phyloP scores from a whole-genome alignment of 2,888 invertebrate species.

The Hyles lineata region DNA sequence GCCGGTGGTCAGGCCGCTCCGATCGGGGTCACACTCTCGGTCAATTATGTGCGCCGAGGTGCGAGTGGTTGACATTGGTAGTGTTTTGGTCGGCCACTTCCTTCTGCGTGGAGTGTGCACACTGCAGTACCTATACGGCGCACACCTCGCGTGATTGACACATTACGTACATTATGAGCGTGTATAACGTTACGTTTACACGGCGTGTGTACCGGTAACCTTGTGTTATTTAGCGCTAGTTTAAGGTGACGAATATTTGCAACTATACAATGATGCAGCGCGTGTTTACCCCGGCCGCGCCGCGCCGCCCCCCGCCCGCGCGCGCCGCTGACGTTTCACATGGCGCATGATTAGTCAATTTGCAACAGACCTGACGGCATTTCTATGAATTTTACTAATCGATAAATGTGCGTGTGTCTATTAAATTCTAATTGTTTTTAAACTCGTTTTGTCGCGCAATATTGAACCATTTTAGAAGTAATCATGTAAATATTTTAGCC shows the following conservation, averaged over 20 bases:
- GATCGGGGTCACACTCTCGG: constrained; percentile 58
- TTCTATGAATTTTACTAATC: not conserved
- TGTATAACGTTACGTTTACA: constrained; percentile 49
- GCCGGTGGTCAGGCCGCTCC: constrained; percentile 38
- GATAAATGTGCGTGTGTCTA: constrained; percentile 9
- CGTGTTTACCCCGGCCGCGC: constrained; percentile 30
- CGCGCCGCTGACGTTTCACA: constrained; percentile 8
- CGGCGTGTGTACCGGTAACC: constrained; percentile 45
- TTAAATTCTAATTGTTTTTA: not conserved
- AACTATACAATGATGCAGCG: constrained; percentile 34
- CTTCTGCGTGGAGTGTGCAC: constrained; percentile 50
- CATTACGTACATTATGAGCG: constrained; percentile 50
- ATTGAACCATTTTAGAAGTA: not conserved
- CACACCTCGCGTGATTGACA: constrained; percentile 58
- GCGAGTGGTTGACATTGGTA: constrained; percentile 68
- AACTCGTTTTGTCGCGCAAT: not conserved
- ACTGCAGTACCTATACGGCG: not conserved
- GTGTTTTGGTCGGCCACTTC: constrained; percentile 63
- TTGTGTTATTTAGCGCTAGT: constrained; percentile 49
- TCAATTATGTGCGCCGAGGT: constrained; percentile 57
- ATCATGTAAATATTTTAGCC: not conserved
- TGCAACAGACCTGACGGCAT: constrained; percentile 1
- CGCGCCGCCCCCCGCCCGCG: not conserved
- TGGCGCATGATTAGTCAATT: constrained; percentile 21
- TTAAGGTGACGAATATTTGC: constrained; percentile 48